These are phyloP conservation scores for Hydrophis major DNA, from an alignment of 2,797 vertebrate genomes.

Conservation along the genomic window DNA sequence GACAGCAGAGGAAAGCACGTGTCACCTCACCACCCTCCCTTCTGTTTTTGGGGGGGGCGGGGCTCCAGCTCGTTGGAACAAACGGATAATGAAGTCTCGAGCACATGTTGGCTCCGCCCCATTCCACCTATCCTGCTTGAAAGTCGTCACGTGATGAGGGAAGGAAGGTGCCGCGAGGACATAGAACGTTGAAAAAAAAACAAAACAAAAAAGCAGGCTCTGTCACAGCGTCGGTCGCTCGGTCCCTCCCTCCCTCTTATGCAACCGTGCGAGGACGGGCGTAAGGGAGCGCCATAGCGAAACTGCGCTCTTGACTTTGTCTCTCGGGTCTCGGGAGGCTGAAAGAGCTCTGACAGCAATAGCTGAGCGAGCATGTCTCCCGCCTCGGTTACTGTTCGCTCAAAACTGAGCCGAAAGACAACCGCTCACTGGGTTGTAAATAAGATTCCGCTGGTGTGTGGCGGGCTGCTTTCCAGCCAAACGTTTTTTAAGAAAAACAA, in stretches of 20 bases:
- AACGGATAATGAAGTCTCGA: not conserved
- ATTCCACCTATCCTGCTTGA: not conserved
- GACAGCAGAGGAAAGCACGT: constrained; percentile 2
- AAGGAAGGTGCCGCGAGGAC: constrained; percentile 56
- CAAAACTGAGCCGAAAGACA: not conserved
- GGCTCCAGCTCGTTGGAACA: not conserved
- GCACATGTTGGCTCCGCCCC: constrained; percentile 25
- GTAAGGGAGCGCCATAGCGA: not conserved
- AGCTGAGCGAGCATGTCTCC: not conserved
- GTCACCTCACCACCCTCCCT: not conserved
- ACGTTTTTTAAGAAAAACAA: not conserved
- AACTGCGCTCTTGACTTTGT: not conserved
- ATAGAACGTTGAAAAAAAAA: not conserved
- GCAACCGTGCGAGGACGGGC: constrained; percentile 22
- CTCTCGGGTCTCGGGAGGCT: not conserved
- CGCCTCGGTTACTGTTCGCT: not conserved
- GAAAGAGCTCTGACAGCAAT: not conserved
- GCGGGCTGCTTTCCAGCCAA: not conserved
- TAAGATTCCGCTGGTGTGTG: not conserved
- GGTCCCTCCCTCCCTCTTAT: constrained; percentile 24
- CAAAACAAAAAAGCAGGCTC: not conserved
- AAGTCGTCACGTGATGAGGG: constrained; percentile 25
- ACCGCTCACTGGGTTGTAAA: not conserved
- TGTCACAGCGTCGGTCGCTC: not conserved
- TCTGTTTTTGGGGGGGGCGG: not conserved